Evolutionary conservation across 2,888 invertebrate genomes (phyloP), one percentile per base, ranked within the genome.

Genomic region (Polylopha cassiicola): DNA sequence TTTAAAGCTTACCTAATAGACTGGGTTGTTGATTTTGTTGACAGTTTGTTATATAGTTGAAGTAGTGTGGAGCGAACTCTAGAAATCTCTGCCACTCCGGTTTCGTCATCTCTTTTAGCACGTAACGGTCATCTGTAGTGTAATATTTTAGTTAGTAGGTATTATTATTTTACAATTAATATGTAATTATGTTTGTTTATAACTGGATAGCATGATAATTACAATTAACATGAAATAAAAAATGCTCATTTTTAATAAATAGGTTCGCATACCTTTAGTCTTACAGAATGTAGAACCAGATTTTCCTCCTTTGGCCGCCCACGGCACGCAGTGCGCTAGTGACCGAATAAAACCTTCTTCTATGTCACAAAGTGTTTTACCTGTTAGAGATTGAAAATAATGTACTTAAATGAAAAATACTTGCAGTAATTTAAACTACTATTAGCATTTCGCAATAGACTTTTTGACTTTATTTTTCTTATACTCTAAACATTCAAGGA

Each of bases 241-340:
- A 6, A 9, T 4, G 13, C 24, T 28, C 8, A 2, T 18, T 20
- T 8, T 5, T 20, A 9, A 17, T 8, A 2, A 13, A 3, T 10
- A 13, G 6, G 7, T 11, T 8, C 9, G 3, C 36, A 43, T 64
- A 92, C 93, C 95, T 73, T 90, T 88, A 21, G 97, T 98, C 86
- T 98, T 98, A 65, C 95, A 94, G 85, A 99, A 99, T 17, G 93
- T 90, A 4, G 97, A 98, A 0, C 99, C 99, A 0, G 98, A 98
- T 78, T 99, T 99, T 17, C 99, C 99, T 3, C 99, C 99, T 49
- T 93, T 88, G 0, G 99, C 97, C 28, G 94, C 93, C 98, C 98
- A 98, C 37, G 92, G 92, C 20, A 93, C 89, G 64, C 96, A 96
- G 47, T 92, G 88, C 20, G 94, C 90, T 37, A 98, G 82, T 11